Base-by-base conservation (phyloP, 2,888 invertebrate genomes). In the Chymomyza amoena region DNA sequence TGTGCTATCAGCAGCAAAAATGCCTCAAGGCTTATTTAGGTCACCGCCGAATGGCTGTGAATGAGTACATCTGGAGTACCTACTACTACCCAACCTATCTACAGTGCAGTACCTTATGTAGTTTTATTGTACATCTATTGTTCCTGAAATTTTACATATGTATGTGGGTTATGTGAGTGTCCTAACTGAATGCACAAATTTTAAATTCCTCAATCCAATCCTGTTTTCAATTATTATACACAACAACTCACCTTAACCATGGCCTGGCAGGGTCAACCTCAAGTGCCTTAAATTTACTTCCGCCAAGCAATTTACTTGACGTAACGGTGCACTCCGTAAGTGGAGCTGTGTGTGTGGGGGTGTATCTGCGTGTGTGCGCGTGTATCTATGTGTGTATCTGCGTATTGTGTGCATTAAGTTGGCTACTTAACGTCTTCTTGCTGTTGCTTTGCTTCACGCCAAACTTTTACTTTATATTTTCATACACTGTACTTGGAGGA, bases 371-470 rank as follows among this genome's bases (percentile, higher is more conserved):
- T 45, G 39, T 45, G 39, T 39, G 39, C 1, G 39, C n/a, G n/a
- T n/a, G n/a, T n/a, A n/a, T n/a, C n/a, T n/a, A n/a, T n/a, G n/a
- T 1, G 39, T 36, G n/a, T 61, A 15, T 15, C n/a, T 54, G 7
- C n/a, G 25, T 10, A 15, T 18, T 28, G 52, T 63, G 63, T 77
- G 77, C 77, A 77, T 69, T 73, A 70, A 65, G 64, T 50, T 16
- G 59, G 15, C 9, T 20, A 54, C 57, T 59, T 50, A 16, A 52
- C 50, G 13, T 52, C 28, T 45, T 59, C 51, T 45, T 18, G 13
- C 25, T 45, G 32, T 32, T 50, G 50, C 36, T 60, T 28, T 50
- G 15, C 45, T 56, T 64, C 36, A 61, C 68, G 63, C 62, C 25
- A 54, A 25, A 64, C n/a, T 39, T 64, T 57, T 45, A 56, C 64